Evolutionary conservation across 1,140 invertebrate species (phyloP).

Genomic region (roundworm (Caenorhabditis elegans)): DNA sequence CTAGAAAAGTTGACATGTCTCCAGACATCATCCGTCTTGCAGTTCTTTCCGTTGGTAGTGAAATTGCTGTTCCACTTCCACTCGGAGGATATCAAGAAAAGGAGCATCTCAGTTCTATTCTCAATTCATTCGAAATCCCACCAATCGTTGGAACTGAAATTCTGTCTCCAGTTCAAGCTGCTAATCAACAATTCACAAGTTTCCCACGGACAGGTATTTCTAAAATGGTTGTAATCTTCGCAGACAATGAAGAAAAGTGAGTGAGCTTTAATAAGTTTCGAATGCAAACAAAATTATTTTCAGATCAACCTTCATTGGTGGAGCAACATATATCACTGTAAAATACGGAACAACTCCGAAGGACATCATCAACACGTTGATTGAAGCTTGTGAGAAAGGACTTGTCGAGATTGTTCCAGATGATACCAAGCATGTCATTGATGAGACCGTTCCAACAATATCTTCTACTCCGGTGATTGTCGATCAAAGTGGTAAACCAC

Average conservation of each 20-base stretch:
- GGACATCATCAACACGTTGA: not conserved
- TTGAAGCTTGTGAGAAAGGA: not conserved
- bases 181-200: conserved; percentile 51
- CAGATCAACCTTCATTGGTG: not conserved
- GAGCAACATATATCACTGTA: not conserved
- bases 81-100: conserved; percentile 59
- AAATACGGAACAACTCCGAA: not conserved
- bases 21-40: conserved; percentile 53
- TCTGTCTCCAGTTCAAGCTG: conserved; percentile 38
- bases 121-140: not conserved
- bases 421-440: not conserved
- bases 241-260: conserved; percentile 50
- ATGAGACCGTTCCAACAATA: not conserved
- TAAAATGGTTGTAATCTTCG: conserved; percentile 48
- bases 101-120: conserved; percentile 30
- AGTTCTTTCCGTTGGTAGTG: conserved; percentile 53
- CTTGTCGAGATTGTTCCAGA: not conserved
- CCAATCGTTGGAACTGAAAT: conserved; percentile 44
- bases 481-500: conserved; percentile 46
- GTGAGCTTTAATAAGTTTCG: no score
- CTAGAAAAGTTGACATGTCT: conserved; percentile 43
- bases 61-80: conserved; percentile 53
- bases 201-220: conserved; percentile 44
- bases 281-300: not conserved
- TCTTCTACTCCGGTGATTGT: not conserved